A percentile compares a stretch with the other conserved stretches of the same genome.
Conservation (phyloP, 2,888 invertebrate species). For the Tinea pellionella region DNA sequence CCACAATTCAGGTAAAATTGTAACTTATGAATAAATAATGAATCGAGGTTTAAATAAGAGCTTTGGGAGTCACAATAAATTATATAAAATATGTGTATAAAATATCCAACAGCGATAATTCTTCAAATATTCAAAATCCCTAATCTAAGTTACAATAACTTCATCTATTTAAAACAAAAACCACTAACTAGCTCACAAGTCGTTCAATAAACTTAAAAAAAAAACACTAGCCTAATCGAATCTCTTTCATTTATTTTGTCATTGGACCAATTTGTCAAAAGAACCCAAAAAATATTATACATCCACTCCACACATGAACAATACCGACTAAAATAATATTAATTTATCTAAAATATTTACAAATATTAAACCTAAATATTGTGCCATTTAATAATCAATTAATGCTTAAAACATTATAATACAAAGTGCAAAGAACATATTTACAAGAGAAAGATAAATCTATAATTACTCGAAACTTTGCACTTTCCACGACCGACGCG, state of each 20-base stretch:
- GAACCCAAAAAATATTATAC: neutral
- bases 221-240: neutral
- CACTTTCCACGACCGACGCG: slow-evolving; percentile 39
- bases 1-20: neutral
- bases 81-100: slow-evolving; percentile 1
- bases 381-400: slow-evolving; percentile 56
- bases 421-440: slow-evolving; percentile 59
- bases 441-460: slow-evolving; percentile 58
- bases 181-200: too few relatives aligned
- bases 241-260: neutral
- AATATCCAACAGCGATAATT: slow-evolving; percentile 11
- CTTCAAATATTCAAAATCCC: neutral
- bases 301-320: slow-evolving; percentile 18
- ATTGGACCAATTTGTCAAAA: slow-evolving; percentile 9
- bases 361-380: slow-evolving; percentile 42
- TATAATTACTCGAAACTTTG: slow-evolving; percentile 63
- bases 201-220: too few relatives aligned
- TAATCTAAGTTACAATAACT: neutral
- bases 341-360: slow-evolving; percentile 54
- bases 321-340: slow-evolving; percentile 23
- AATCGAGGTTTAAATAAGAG: neutral
- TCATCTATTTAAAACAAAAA: neutral
- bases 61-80: slow-evolving; percentile 5
- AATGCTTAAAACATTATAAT: slow-evolving; percentile 53
- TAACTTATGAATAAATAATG: neutral